Evolutionary conservation across 35 echinoderm and acorn worm species (phyloP), one percentile per base, ranked within the genome.

Genomic region (Lytechinus pictus): DNA sequence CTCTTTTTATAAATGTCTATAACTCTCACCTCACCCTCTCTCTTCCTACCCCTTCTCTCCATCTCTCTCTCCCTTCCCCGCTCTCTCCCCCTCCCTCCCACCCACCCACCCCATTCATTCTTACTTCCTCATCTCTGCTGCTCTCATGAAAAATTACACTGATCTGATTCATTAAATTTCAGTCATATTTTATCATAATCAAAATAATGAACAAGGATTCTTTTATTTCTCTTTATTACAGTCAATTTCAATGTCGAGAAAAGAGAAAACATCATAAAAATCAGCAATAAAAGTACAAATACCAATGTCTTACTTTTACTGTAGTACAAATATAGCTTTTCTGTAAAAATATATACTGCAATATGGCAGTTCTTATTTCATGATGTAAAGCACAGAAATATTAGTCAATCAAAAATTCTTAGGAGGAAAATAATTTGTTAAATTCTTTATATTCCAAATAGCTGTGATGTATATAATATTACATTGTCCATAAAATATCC

Each of bases 281-380:
- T 44, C 33, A 44, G 33, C 33, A 44, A 44, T 44, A 44, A 79
- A 79, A 79, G 66, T 79, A 79, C 66, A 79, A 79, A 79, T 79
- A 79, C n/a, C 19, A 7, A 79, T 79, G 19, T 79, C n/a, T 79
- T 7, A 79, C n/a, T 79, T 7, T 79, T 79, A n/a, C n/a, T n/a
- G n/a, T n/a, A 79, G 66, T 79, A 79, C 66, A 79, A 79, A 79
- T 79, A 79, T 79, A 79, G 66, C 66, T 79, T 24, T 71, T 71
- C 61, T 79, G 19, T 79, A 79, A 79, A 79, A 79, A 79, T 79
- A 79, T 79, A 79, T 79, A 79, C 66, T 79, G 66, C 66, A 24
- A 79, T 19, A 4, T 79, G 66, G 66, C 66, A 79, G 66, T 79
- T 24, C n/a, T 79, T n/a, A 16, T 79, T 5, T 79, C 66, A n/a